A percentile compares a stretch with the other conserved stretches of the same genome.
These are phyloP conservation scores for Tipula unca DNA, from an alignment of 2,888 invertebrate genomes.

Conservation along the genomic window DNA sequence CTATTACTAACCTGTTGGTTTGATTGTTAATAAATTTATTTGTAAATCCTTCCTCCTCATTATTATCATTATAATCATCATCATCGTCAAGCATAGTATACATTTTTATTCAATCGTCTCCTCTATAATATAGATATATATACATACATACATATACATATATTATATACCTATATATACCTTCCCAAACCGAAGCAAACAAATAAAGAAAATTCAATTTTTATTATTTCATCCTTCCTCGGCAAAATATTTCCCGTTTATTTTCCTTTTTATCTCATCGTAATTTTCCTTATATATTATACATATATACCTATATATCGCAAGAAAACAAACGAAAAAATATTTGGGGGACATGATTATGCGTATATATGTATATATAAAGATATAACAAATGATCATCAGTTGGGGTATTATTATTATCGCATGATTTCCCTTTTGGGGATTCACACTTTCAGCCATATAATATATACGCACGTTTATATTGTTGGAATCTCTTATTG, in stretches of 20 bases:
- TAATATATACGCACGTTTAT: not conserved
- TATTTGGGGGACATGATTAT: not conserved
- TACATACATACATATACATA: not conserved
- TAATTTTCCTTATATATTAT: not conserved
- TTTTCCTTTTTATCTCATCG: not conserved
- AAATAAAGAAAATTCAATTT: slow-evolving; percentile 8
- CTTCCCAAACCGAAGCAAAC: not conserved
- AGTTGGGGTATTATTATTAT: not conserved
- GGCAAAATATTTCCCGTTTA: not conserved
- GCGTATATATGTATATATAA: not conserved
- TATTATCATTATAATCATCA: not conserved
- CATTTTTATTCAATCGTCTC: not conserved
- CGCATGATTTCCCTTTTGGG: not conserved
- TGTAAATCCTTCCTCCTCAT: not conserved
- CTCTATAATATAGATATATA: too few species aligned
- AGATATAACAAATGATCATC: not conserved
- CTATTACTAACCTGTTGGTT: not conserved
- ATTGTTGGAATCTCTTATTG: not conserved
- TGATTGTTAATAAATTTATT: slow-evolving; percentile 2
- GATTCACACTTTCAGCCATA: not conserved
- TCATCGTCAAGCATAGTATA: not conserved
- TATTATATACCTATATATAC: too few species aligned
- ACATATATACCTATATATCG: not conserved
- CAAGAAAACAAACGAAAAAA: not conserved
- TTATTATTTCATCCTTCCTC: slow-evolving; percentile 8